Conservation (phyloP, 2,113 vertebrate species). For the Gallinago paraguaiae region DNA sequence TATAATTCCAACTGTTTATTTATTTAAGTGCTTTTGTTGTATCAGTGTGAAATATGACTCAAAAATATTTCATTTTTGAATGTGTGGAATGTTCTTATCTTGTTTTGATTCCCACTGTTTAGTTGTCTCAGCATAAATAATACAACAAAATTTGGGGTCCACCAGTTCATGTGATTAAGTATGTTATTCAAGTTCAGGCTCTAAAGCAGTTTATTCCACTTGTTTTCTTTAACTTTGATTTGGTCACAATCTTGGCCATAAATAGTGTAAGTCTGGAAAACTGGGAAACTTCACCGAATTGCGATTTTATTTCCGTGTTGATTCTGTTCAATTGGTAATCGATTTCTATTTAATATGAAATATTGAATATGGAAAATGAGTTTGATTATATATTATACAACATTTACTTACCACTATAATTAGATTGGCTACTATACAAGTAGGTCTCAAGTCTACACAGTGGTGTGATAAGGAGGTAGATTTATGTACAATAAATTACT, state of each 20-base stretch:
- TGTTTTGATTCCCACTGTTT: neutral
- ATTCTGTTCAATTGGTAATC: neutral
- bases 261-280: neutral
- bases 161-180: neutral
- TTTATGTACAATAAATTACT: neutral
- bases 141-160: neutral
- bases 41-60: neutral
- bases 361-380: neutral
- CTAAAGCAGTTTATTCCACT: neutral
- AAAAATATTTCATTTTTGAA: neutral
- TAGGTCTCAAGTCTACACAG: neutral
- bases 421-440: neutral
- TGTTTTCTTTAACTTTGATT: neutral
- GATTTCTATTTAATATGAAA: neutral
- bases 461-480: neutral
- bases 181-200: neutral
- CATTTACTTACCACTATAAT: neutral
- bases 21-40: neutral
- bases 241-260: neutral
- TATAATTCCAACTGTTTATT: neutral
- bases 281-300: neutral
- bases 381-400: neutral
- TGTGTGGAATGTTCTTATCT: neutral
- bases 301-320: neutral
- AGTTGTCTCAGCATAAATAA: neutral